Evolutionary conservation across 2,888 invertebrate species (phyloP), one percentile per base, ranked within the genome.

Genomic region (Isotomurus palustris): DNA sequence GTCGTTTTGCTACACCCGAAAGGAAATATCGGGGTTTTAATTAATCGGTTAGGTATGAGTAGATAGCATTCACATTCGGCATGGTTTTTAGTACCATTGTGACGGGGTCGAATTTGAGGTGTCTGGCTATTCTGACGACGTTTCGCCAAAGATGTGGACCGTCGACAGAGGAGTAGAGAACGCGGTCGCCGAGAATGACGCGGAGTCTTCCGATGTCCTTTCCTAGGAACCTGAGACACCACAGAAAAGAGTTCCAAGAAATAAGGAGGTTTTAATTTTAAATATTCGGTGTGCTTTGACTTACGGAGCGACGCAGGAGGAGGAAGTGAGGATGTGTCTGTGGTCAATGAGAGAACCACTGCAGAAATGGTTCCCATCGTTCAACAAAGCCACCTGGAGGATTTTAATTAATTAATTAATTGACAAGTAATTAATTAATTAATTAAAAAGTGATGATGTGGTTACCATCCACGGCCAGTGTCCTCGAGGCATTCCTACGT

Each of bases 391-490:
- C 5, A 60, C 63, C 63, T 63, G 29, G 1, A 25, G 19, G 51
- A 44, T 38, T 8, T 4, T n/a, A 38, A 38, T 38, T 38, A 32
- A 32, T 8, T 8, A 32, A 10, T 10, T 10, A 14, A 32, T 8
- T 14, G 8, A 24, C 29, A 29, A 21, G 25, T 14, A 40, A 24
- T 24, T 38, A n/a, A 27, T 45, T 10, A 12, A 32, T 5, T 17
- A 21, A 14, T 38, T 14, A 44, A 35, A 27, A 25, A 21, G 22
- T 48, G 40, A 19, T 28, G 24, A 22, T 53, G 22, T 27, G 29
- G 19, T 22, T 17, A 60, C 63, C 60, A 64, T 55, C 60, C 60
- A 64, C 14, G 64, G 64, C 63, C 63, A 64, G 24, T 64, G 64
- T 28, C 64, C 60, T 22, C 58, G 32, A 12, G 64, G 60, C 60